phyloP scores from a whole-genome alignment of 2,113 vertebrate genomes.

The Oreotrochilus melanogaster region DNA sequence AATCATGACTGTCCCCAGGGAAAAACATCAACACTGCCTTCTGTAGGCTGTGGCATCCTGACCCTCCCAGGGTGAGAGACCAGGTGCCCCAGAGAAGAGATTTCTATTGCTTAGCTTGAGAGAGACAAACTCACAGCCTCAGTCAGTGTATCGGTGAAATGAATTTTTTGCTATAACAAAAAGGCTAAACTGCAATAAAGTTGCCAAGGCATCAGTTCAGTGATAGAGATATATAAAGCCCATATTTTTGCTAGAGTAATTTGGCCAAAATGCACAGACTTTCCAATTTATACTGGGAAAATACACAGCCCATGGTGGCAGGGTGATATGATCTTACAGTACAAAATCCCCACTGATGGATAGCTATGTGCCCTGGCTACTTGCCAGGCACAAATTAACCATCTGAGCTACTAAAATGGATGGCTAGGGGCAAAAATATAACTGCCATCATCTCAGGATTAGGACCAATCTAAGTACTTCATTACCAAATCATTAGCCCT shows the following conservation, averaged over 20 bases:
- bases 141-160: slow-evolving; percentile 4
- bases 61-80: background rate
- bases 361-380: background rate
- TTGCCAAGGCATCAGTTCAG: background rate
- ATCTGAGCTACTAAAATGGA: background rate
- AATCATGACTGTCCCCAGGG: background rate
- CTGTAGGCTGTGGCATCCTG: background rate
- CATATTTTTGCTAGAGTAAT: slow-evolving; percentile 21
- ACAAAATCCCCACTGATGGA: background rate
- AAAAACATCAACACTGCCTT: background rate
- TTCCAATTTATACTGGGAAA: slow-evolving; percentile 6
- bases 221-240: background rate
- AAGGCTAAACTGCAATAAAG: slow-evolving; percentile 54
- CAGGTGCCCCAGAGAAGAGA: background rate
- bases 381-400: background rate
- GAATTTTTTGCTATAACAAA: slow-evolving; percentile 16
- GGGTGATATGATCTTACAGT: background rate
- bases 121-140: slow-evolving; percentile 9
- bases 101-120: background rate
- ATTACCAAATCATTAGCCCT: background rate
- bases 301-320: background rate
- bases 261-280: background rate
- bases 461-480: background rate
- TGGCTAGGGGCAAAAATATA: background rate
- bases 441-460: background rate